Percentiles rank a stretch among this genome's conserved stretches.
Evolutionary conservation across 2,113 vertebrate genomes (phyloP).

Genomic region (Todiramphus chloris): DNA sequence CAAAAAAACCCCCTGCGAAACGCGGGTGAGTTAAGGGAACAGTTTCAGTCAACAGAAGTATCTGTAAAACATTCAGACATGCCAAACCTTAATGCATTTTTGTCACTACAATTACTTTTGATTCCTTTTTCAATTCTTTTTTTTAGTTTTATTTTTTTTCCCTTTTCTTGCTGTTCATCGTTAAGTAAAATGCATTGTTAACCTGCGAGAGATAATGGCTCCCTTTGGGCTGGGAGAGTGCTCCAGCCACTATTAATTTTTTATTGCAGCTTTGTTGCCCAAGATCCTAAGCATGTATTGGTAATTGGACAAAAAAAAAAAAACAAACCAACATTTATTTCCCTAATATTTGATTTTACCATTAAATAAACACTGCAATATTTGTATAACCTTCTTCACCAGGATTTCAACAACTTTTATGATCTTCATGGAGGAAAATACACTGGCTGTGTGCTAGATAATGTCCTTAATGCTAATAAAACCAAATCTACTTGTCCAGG

Average conservation of each 20-base stretch:
- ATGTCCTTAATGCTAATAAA: background rate
- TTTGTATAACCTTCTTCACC: background rate
- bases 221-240: background rate
- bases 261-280: background rate
- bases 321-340: background rate
- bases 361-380: background rate
- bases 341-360: background rate
- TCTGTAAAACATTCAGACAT: background rate
- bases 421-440: background rate
- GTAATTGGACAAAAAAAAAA: background rate
- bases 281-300: background rate
- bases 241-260: background rate
- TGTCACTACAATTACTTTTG: background rate
- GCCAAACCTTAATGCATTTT: background rate
- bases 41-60: background rate
- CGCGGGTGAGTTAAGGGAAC: background rate
- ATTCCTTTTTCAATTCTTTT: background rate
- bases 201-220: background rate
- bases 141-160: background rate
- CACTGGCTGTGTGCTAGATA: background rate
- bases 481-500: background rate
- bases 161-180: background rate
- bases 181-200: background rate
- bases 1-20: background rate
- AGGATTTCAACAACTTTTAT: background rate